A percentile compares a stretch with the other conserved stretches of the same genome.
Evolutionary conservation across 1,140 invertebrate species (phyloP).

Genomic region (Euborellia annulipes): DNA sequence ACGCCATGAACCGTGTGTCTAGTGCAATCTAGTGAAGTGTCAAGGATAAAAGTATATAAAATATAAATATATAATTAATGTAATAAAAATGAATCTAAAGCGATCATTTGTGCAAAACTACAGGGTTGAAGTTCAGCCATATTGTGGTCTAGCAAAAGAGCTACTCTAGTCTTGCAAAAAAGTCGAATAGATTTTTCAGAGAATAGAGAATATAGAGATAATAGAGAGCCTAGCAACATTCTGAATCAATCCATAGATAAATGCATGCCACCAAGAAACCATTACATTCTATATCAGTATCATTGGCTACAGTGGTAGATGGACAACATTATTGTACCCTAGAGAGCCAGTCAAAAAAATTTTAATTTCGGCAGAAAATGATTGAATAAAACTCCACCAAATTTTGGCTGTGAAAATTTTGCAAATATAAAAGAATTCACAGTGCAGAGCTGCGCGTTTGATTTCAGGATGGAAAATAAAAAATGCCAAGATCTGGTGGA

Average conservation of each 20-base stretch:
- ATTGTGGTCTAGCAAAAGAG: slow-evolving; percentile 5
- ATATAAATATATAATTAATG: slow-evolving; percentile 1
- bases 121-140: neutral
- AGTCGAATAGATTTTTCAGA: slow-evolving; percentile 1
- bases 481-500: too few species aligned
- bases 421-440: too few species aligned
- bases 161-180: slow-evolving; percentile 3
- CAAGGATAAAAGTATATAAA: slow-evolving; percentile 5
- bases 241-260: neutral
- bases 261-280: slow-evolving; percentile 23
- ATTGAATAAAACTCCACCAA: slow-evolving; percentile 4
- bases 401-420: neutral
- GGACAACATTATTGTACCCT: slow-evolving; percentile 11
- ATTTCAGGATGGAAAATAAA: too few species aligned
- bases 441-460: too few species aligned
- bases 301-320: slow-evolving; percentile 17
- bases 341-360: too few species aligned
- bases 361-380: too few species aligned
- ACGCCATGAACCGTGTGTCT: slow-evolving; percentile 1
- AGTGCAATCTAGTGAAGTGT: neutral
- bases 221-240: slow-evolving; percentile 3
- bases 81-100: slow-evolving; percentile 5
- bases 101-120: too few species aligned
- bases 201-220: neutral
- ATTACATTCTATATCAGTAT: slow-evolving; percentile 11